Base-by-base conservation (phyloP, 2,888 invertebrate species). In the Gymnosoma rotundatum region DNA sequence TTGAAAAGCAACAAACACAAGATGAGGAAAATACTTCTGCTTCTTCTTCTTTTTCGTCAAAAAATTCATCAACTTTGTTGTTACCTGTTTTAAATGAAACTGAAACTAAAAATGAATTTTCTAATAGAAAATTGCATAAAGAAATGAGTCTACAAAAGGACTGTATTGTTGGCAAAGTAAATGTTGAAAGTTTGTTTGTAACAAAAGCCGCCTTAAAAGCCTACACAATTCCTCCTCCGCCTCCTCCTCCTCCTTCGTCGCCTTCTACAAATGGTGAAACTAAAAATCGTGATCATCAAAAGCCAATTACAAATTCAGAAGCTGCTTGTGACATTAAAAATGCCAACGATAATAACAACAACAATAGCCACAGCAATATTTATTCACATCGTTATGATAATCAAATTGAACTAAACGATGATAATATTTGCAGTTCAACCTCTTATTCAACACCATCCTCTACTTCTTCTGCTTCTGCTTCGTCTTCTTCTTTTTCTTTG, bases 191-290 rank as follows among this genome's bases (percentile, higher is more conserved):
- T 70, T 64, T 76, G 52, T 81, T 81, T 70, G 36, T 81, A 38
- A 81, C 81, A 64, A 81, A 81, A 70, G 81, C 81, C 50, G 81
- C 81, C 16, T 81, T 81, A 66, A 81, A 81, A 81, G 56, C 75
- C 50, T 81, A 81, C 58, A 72, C 56, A 50, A 45, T 63, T 25
- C 50, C 73, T 63, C 63, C 73, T 18, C 50, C n/a, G n/a, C n/a
- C n/a, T n/a, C n/a, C n/a, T n/a, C n/a, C n/a, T n/a, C n/a, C n/a
- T n/a, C n/a, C n/a, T n/a, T n/a, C n/a, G n/a, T n/a, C 73, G 73
- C 63, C 73, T 54, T 20, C 61, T 48, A 61, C 72, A 73, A 73
- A 61, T 73, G 72, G 61, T 73, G 72, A 73, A 61, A 61, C 50
- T 38, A 50, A 20, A 60, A 73, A 73, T 73, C 72, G 72, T 73